Percentiles rank a stretch among this genome's conserved stretches.
Evolutionary conservation across 1,140 invertebrate species (phyloP).

Genomic region (Ooceraea biroi): DNA sequence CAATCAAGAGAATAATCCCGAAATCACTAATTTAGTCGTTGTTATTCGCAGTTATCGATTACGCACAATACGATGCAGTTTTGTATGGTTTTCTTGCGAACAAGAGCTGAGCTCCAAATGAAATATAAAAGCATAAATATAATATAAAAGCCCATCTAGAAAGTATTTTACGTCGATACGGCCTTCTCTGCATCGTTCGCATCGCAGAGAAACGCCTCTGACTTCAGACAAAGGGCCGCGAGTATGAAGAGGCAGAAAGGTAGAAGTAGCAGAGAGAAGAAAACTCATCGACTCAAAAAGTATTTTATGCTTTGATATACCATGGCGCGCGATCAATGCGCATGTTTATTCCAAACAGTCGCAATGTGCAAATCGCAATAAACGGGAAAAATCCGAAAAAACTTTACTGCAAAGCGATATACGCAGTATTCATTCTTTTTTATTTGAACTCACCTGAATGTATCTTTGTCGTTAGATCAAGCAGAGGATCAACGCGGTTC

Average conservation of each 20-base stretch:
- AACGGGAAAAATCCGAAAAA: conserved; percentile 7
- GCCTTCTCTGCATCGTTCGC: conserved; percentile 25
- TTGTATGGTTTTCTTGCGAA: neutral
- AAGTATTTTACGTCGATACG: conserved; percentile 28
- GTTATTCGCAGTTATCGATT: neutral
- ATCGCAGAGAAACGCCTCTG: conserved; percentile 24
- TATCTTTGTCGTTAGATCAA: neutral
- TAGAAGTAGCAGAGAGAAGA: conserved; percentile 42
- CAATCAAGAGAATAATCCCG: too few species aligned
- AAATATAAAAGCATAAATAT: too few species aligned
- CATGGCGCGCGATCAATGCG: conserved; percentile 42
- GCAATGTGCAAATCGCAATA: neutral
- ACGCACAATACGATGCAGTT: neutral
- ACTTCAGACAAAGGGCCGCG: conserved; percentile 18
- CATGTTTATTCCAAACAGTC: conserved; percentile 30
- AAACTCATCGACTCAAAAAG: conserved; percentile 58
- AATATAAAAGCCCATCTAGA: conserved; percentile 40
- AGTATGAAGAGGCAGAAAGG: conserved; percentile 1
- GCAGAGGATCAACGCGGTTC: neutral
- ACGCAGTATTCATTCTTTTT: neutral
- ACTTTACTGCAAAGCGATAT: conserved; percentile 2
- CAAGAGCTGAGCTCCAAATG: conserved; percentile 19
- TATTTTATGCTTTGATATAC: conserved; percentile 67
- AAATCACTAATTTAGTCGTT: neutral
- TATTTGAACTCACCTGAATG: neutral